These are phyloP conservation scores for Cynaeus angustus DNA, from an alignment of 2,888 invertebrate species.

Conservation along the genomic window DNA sequence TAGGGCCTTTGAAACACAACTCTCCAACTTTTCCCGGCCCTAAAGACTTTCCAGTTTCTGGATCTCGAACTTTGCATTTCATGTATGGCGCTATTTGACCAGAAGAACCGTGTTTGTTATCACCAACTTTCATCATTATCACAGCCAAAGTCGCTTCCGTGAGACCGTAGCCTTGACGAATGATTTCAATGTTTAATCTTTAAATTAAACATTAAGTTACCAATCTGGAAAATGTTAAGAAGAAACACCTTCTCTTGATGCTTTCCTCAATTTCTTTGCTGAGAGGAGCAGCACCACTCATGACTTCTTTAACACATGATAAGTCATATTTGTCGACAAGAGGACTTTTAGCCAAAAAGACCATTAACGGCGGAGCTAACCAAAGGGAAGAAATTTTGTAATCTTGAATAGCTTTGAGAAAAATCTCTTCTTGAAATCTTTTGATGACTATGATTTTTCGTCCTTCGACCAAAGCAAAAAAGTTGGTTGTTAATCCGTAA, in stretches of 20 bases:
- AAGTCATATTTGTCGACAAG: conserved; percentile 85
- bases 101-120: conserved; percentile 76
- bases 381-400: conserved; percentile 79
- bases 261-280: conserved; percentile 79
- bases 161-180: conserved; percentile 74
- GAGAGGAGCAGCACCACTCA: conserved; percentile 88
- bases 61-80: conserved; percentile 71
- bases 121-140: conserved; percentile 64
- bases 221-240: too few species aligned
- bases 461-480: conserved; percentile 53
- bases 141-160: conserved; percentile 81
- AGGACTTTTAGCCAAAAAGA: conserved; percentile 87
- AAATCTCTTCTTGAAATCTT: conserved; percentile 71
- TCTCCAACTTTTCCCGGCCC: conserved; percentile 83
- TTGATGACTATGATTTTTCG: conserved; percentile 57
- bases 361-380: conserved; percentile 87
- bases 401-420: conserved; percentile 81
- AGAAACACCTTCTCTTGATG: conserved; percentile 72
- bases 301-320: conserved; percentile 78
- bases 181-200: conserved; percentile 15
- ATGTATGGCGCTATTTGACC: conserved; percentile 77
- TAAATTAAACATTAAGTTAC: neutral
- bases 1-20: conserved; percentile 85
- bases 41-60: conserved; percentile 76
- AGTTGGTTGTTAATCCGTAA: conserved; percentile 57